phyloP scores from a whole-genome alignment of 2,888 invertebrate species.

The Stenchaetothrips biformis region DNA sequence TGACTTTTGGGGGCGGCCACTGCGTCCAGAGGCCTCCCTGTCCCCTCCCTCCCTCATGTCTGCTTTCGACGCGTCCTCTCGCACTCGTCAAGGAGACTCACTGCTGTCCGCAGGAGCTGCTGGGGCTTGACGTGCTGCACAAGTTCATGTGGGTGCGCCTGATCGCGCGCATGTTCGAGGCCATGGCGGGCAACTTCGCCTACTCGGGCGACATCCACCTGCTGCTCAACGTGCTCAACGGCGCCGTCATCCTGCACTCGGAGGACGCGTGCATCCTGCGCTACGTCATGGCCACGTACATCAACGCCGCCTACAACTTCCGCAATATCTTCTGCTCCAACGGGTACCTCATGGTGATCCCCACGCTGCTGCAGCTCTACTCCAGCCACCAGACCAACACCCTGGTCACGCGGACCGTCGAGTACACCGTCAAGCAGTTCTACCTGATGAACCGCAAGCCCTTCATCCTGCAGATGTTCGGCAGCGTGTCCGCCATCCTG shows the following conservation, averaged over 20 bases:
- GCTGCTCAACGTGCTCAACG: conserved; percentile 95
- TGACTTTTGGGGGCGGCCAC: not conserved
- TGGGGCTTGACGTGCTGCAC: conserved; percentile 92
- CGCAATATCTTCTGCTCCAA: conserved; percentile 98
- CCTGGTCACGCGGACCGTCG: conserved; percentile 89
- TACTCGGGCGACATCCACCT: conserved; percentile 95
- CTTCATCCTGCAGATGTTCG: conserved; percentile 98
- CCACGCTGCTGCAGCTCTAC: conserved; percentile 92
- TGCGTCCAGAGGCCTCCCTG: too few relatives aligned
- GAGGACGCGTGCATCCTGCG: conserved; percentile 94
- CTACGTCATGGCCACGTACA: conserved; percentile 94
- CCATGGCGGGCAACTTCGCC: conserved; percentile 96
- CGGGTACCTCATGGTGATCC: conserved; percentile 97
- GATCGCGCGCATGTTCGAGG: conserved; percentile 94
- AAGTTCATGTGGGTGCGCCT: conserved; percentile 98
- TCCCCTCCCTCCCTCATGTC: too few relatives aligned
- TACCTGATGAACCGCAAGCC: conserved; percentile 97
- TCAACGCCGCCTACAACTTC: conserved; percentile 96
- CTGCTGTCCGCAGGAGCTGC: conserved; percentile 60
- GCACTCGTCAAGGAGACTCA: too few relatives aligned
- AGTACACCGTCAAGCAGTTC: conserved; percentile 97
- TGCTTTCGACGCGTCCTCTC: too few relatives aligned
- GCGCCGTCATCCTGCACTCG: conserved; percentile 91
- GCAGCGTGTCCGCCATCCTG: conserved; percentile 92
- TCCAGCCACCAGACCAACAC: conserved; percentile 97